Conservation (phyloP, 53 echinoderm and acorn worm species). For the Echinarachnius parma region DNA sequence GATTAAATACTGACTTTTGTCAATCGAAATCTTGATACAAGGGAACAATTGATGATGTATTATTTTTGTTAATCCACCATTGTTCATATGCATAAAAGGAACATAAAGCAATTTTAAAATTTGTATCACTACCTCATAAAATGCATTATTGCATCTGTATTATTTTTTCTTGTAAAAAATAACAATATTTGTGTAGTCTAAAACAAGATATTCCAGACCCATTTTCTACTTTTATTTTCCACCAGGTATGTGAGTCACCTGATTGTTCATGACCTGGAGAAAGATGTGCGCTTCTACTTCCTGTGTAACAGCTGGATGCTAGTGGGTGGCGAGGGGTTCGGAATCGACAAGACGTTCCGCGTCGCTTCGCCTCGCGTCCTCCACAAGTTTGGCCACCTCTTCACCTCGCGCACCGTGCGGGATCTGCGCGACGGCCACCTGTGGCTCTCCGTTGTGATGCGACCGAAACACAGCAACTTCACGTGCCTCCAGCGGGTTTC, state of each 20-base stretch:
- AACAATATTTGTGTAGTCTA: too few relatives aligned
- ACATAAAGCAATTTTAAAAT: too few relatives aligned
- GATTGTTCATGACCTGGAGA: conserved; percentile 79
- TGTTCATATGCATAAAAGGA: too few relatives aligned
- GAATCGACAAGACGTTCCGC: conserved; percentile 60
- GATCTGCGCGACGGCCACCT: conserved; percentile 88
- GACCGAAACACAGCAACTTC: conserved; percentile 79
- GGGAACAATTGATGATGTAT: too few relatives aligned
- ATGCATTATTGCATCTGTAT: too few relatives aligned
- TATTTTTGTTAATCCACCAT: too few relatives aligned
- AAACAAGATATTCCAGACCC: too few relatives aligned
- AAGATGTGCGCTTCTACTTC: conserved; percentile 61
- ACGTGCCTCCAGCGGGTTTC: conserved; percentile 86
- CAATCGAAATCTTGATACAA: too few relatives aligned
- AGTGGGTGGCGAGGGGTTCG: conserved; percentile 27
- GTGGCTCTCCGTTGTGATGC: conserved; percentile 80
- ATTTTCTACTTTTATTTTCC: background rate
- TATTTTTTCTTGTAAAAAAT: too few relatives aligned
- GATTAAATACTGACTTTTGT: too few relatives aligned
- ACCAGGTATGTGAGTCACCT: conserved; percentile 75
- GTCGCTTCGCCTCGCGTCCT: conserved; percentile 54
- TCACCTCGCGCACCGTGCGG: conserved; percentile 54
- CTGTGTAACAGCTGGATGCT: conserved; percentile 87
- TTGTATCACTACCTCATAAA: too few relatives aligned
- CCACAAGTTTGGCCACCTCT: conserved; percentile 62